Conservation (phyloP, 2,888 invertebrate species). For the Mimachlamys varia region DNA sequence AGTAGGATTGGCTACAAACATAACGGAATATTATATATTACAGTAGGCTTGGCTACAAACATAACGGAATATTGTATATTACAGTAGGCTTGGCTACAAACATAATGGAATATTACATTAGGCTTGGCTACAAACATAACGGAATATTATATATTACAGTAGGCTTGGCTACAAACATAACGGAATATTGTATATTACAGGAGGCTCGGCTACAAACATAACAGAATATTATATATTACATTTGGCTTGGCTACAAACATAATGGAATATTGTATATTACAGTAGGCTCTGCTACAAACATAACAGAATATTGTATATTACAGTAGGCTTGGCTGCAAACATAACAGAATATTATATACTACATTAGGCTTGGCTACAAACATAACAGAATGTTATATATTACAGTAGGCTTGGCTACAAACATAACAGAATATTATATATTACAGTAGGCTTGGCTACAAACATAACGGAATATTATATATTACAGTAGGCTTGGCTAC, state of each 20-base stretch:
- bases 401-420: conserved; percentile 95
- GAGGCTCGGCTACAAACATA: conserved; percentile 93
- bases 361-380: conserved; percentile 94
- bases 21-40: too few species aligned
- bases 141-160: conserved; percentile 98
- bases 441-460: conserved; percentile 95
- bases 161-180: conserved; percentile 92
- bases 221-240: too few species aligned
- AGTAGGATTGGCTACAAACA: conserved; percentile 94
- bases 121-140: conserved; percentile 91
- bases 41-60: conserved; percentile 95
- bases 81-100: conserved; percentile 94
- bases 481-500: conserved; percentile 95
- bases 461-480: too few species aligned
- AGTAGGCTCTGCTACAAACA: conserved; percentile 94
- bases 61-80: too few species aligned
- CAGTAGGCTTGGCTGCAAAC: conserved; percentile 95
- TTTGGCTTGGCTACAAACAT: conserved; percentile 93
- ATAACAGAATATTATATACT: too few species aligned
- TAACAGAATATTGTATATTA: too few species aligned
- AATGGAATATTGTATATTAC: too few species aligned
- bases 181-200: conserved; percentile 97
- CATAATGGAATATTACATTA: conserved; percentile 99
- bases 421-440: too few species aligned
- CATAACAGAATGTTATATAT: too few species aligned